Evolutionary conservation across 2,113 vertebrate species (phyloP), one percentile per base, ranked within the genome.

Genomic region (Panurus biarmicus): DNA sequence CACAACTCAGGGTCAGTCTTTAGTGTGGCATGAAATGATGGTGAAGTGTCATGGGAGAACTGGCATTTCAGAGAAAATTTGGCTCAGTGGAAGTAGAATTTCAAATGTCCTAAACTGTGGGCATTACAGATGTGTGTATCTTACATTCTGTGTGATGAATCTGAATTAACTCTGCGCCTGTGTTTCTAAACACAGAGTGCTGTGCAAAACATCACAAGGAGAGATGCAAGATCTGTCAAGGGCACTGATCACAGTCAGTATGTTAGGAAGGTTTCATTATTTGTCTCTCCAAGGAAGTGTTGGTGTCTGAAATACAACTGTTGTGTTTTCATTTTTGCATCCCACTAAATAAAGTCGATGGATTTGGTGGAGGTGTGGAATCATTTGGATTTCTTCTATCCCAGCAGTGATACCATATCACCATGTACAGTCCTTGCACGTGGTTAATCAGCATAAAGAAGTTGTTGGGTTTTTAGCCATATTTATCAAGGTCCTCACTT

Each of bases 91-190:
- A 79, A 53, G 31, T 7, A 69, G 15, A 70, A 66, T 70, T 81
- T 42, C 10, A 33, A 54, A 45, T 38, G 2, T 45, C 18, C 73
- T 53, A 13, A 73, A 69, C 40, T 16, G 3, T 6, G 4, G 17
- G 15, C 69, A 3, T 65, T 85, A 3, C 11, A 56, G 8, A 8
- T 9, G 0, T 15, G 0, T 15, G 17, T 60, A 7, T 40, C 17
- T 79, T 12, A 5, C 5, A n/a, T 38, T 14, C 21, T 71, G 1
- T 62, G 23, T 28, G 57, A 69, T 82, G 36, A 21, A 69, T 31
- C 14, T 53, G 38, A 64, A 45, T 67, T 77, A 2, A 1, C 29
- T 65, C 40, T 70, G n/a, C 11, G 8, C 12, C 13, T 29, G 5
- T 48, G 33, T 81, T 87, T 61, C 65, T 60, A 42, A 72, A 29